Evolutionary conservation across 2,888 invertebrate species (phyloP).

Genomic region (Schrankia costaestrigalis): DNA sequence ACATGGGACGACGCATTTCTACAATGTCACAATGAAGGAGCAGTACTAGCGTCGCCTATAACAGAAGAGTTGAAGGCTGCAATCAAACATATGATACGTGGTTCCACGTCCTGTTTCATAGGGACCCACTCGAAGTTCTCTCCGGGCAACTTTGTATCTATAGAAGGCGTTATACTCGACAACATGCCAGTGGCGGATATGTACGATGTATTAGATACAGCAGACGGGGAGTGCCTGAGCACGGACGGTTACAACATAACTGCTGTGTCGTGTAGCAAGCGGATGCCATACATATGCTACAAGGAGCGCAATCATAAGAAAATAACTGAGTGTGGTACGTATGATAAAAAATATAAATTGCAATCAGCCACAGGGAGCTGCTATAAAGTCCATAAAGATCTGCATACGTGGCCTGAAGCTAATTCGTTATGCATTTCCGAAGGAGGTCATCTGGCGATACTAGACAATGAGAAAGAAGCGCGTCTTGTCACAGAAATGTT

Average conservation of each 20-base stretch:
- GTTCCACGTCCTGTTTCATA: background rate
- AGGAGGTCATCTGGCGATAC: conserved; percentile 4
- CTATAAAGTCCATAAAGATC: conserved; percentile 3
- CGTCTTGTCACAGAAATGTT: background rate
- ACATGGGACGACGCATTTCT: conserved; percentile 2
- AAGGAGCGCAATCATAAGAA: background rate
- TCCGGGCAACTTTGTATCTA: conserved; percentile 2
- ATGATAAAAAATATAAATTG: conserved; percentile 2
- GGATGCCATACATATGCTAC: conserved; percentile 6
- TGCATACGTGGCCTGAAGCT: conserved; percentile 3
- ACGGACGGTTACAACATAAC: background rate
- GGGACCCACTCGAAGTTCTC: conserved; percentile 5
- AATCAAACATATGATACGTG: background rate
- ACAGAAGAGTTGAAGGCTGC: background rate
- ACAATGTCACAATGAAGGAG: conserved; percentile 4
- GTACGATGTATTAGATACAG: background rate
- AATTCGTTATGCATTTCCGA: conserved; percentile 5
- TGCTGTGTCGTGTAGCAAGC: background rate
- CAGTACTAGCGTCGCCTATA: conserved; percentile 3
- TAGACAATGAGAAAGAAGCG: conserved; percentile 3
- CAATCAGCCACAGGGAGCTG: conserved; percentile 3
- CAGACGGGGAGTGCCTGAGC: conserved; percentile 2
- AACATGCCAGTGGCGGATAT: conserved; percentile 4
- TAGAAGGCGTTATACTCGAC: conserved; percentile 4
- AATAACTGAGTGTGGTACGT: conserved; percentile 4